Percentiles rank a stretch among this genome's conserved stretches.
These are phyloP conservation scores for Entomobrya proxima DNA, from an alignment of 2,888 invertebrate species.

Conservation along the genomic window DNA sequence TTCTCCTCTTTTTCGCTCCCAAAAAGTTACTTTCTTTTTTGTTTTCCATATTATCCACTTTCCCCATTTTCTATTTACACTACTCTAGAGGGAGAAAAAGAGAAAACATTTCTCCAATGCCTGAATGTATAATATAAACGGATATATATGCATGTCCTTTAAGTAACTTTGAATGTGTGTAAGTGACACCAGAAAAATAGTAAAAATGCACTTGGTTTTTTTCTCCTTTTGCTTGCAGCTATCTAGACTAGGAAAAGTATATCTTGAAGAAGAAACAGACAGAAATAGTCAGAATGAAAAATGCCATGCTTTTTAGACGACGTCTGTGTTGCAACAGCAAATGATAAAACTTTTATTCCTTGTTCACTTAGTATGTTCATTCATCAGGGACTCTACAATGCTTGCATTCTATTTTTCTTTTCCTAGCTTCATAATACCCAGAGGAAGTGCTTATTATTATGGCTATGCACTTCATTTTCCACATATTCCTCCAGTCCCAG, in stretches of 20 bases:
- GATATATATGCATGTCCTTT: neutral
- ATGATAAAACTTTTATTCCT: neutral
- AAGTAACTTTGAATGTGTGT: neutral
- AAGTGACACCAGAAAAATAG: constrained; percentile 13
- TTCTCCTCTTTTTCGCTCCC: neutral
- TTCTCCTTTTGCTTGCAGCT: neutral
- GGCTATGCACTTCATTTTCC: neutral
- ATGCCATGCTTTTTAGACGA: neutral
- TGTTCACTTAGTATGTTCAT: neutral
- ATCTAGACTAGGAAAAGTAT: neutral
- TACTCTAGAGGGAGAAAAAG: neutral
- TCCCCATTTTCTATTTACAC: neutral
- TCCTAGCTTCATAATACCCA: neutral
- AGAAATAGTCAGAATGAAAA: constrained; percentile 7
- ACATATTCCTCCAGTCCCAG: neutral
- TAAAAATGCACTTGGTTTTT: constrained; percentile 28
- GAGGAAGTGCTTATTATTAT: constrained; percentile 27
- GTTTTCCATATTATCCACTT: neutral
- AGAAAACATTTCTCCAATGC: no score
- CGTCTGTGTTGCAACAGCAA: neutral
- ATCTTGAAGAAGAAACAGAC: neutral
- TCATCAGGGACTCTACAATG: neutral
- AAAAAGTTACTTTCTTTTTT: constrained; percentile 36
- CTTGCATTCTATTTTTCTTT: neutral
- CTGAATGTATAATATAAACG: neutral